phyloP scores from a whole-genome alignment of 2,113 vertebrate genomes.

The Alethe diademata region DNA sequence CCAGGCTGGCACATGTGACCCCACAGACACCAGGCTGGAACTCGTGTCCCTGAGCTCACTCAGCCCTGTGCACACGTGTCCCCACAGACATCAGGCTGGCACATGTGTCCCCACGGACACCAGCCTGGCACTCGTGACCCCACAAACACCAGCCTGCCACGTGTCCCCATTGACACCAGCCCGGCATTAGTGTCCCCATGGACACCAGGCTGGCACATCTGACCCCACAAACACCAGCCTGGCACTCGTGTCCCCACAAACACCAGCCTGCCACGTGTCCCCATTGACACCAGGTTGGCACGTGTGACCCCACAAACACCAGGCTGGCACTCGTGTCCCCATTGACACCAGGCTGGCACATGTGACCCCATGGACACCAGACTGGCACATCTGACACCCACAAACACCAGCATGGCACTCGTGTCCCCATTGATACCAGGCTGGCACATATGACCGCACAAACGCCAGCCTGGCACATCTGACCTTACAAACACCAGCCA shows the following conservation, averaged over 20 bases:
- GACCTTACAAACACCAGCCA: no score
- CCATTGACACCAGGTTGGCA: not conserved
- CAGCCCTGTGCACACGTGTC: not conserved
- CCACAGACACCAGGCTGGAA: fast-evolving
- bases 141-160: no score
- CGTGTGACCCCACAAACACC: fast-evolving
- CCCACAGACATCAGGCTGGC: not conserved
- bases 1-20: fast-evolving
- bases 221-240: fast-evolving
- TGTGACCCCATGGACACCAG: fast-evolving
- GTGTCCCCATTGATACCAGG: fast-evolving
- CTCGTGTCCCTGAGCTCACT: no score
- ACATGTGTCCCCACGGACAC: not conserved
- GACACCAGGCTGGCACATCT: not conserved
- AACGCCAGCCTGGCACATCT: no score
- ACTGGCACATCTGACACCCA: not conserved
- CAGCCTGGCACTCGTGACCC: no score
- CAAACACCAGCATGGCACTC: fast-evolving
- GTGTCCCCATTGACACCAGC: fast-evolving
- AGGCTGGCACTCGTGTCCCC: not conserved
- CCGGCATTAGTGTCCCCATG: fast-evolving
- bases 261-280: no score
- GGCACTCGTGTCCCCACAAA: fast-evolving
- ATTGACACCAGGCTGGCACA: no score
- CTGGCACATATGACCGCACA: no score